Conservation (phyloP, 2,888 invertebrate genomes). For the Troides oblongomaculatus region DNA sequence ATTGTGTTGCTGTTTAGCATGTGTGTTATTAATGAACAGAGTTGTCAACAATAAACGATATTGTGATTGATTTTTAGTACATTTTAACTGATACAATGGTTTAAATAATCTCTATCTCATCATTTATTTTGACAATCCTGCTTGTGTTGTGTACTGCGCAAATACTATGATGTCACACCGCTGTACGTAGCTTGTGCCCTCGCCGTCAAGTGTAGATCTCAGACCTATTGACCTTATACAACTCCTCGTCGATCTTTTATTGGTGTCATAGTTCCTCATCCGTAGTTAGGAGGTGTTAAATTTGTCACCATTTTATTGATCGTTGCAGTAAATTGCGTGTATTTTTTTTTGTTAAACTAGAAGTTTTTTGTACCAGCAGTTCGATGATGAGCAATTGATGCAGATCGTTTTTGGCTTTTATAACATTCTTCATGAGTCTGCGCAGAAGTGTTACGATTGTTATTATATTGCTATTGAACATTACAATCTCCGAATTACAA, state of each 20-base stretch:
- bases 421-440: no score
- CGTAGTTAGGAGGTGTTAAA: slow-evolving; percentile 20
- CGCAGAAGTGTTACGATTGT: no score
- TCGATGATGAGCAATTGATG: no score
- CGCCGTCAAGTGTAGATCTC: slow-evolving; percentile 71
- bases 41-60: slow-evolving; percentile 8
- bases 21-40: slow-evolving; percentile 8
- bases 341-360: background rate
- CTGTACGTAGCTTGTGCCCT: slow-evolving; percentile 71
- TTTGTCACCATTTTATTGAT: slow-evolving; percentile 11
- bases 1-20: slow-evolving; percentile 22
- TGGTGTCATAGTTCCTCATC: slow-evolving; percentile 30
- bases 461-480: no score
- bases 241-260: slow-evolving; percentile 34
- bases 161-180: slow-evolving; percentile 49
- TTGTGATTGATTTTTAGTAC: background rate
- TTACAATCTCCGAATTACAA: no score
- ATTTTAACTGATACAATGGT: background rate
- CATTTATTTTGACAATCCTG: slow-evolving; percentile 13
- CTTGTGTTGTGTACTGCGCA: slow-evolving; percentile 29
- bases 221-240: slow-evolving; percentile 48
- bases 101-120: background rate
- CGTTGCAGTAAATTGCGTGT: background rate
- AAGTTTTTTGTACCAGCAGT: background rate
- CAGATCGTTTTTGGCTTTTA: no score